These are phyloP conservation scores for Polyploca ridens DNA, from an alignment of 2,888 invertebrate genomes.

Conservation along the genomic window DNA sequence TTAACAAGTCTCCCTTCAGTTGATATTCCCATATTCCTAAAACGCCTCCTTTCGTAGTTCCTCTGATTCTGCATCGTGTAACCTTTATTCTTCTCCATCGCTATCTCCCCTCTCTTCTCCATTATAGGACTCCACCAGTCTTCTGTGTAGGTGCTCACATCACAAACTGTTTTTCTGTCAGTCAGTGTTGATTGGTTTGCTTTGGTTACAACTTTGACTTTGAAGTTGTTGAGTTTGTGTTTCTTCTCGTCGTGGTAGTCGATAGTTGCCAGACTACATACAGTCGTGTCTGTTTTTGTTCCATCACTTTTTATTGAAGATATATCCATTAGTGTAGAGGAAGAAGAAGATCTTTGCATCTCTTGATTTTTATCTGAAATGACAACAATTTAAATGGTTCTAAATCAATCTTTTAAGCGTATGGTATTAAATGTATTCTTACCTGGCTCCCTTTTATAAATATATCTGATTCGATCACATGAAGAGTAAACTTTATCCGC, in stretches of 20 bases:
- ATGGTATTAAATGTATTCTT: background rate
- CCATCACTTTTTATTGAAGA: constrained; percentile 25
- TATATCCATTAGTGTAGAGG: constrained; percentile 14
- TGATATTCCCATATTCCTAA: constrained; percentile 30
- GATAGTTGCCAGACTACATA: constrained; percentile 45
- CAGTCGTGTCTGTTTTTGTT: constrained; percentile 46
- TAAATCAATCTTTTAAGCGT: background rate
- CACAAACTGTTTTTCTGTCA: constrained; percentile 38
- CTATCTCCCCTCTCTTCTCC: constrained; percentile 48
- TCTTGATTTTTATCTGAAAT: background rate
- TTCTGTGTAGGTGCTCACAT: constrained; percentile 55
- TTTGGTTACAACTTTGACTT: constrained; percentile 40
- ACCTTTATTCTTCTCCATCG: constrained; percentile 26
- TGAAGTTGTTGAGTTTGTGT: constrained; percentile 20
- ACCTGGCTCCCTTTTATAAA: background rate
- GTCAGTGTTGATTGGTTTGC: constrained; percentile 51
- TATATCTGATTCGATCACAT: background rate
- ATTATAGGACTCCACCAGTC: constrained; percentile 72
- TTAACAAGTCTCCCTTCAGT: constrained; percentile 51
- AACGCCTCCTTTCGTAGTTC: background rate
- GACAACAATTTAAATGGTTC: background rate
- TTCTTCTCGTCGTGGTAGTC: constrained; percentile 30
- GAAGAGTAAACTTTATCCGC: background rate
- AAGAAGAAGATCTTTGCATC: background rate
- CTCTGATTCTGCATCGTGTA: constrained; percentile 16